Evolutionary conservation across 2,888 invertebrate species (phyloP).

Genomic region (Drosophila ustulata): DNA sequence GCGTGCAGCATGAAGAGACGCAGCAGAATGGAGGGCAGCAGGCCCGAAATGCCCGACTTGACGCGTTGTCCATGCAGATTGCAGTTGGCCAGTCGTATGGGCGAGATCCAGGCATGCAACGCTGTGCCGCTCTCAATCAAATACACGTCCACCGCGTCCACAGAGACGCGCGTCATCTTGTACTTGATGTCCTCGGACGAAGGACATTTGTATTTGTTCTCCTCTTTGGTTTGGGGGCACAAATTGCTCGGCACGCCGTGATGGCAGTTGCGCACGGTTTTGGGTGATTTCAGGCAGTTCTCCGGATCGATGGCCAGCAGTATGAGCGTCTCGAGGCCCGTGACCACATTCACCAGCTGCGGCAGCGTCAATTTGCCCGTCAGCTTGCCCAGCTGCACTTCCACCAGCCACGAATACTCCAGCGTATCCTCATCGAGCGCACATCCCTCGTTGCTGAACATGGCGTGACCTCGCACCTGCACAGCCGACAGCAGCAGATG

Average conservation of each 20-base stretch:
- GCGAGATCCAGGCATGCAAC: conserved; percentile 94
- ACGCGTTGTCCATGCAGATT: conserved; percentile 98
- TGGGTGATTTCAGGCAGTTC: conserved; percentile 94
- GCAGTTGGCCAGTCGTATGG: conserved; percentile 94
- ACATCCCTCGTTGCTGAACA: conserved; percentile 97
- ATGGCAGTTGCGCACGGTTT: conserved; percentile 91
- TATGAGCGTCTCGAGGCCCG: conserved; percentile 94
- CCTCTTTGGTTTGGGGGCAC: conserved; percentile 89
- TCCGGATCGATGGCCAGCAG: conserved; percentile 94
- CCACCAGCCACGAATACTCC: conserved; percentile 99
- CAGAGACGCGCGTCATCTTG: conserved; percentile 94
- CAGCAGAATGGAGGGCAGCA: conserved; percentile 91
- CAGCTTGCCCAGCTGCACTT: conserved; percentile 96
- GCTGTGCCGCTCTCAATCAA: conserved; percentile 95
- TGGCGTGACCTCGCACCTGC: conserved; percentile 96
- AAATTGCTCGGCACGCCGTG: conserved; percentile 90
- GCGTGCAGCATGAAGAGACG: conserved; percentile 89
- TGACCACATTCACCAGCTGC: conserved; percentile 94
- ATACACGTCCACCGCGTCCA: conserved; percentile 96
- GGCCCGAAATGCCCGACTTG: conserved; percentile 94
- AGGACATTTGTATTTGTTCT: conserved; percentile 91
- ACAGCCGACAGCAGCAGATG: conserved; percentile 94
- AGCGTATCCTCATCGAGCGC: conserved; percentile 96
- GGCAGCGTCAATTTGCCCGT: conserved; percentile 96
- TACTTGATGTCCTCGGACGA: conserved; percentile 95